Percentiles rank a stretch among this genome's conserved stretches.
These are phyloP conservation scores for Pholis gunnellus DNA, from an alignment of 2,113 vertebrate species.

Conservation along the genomic window DNA sequence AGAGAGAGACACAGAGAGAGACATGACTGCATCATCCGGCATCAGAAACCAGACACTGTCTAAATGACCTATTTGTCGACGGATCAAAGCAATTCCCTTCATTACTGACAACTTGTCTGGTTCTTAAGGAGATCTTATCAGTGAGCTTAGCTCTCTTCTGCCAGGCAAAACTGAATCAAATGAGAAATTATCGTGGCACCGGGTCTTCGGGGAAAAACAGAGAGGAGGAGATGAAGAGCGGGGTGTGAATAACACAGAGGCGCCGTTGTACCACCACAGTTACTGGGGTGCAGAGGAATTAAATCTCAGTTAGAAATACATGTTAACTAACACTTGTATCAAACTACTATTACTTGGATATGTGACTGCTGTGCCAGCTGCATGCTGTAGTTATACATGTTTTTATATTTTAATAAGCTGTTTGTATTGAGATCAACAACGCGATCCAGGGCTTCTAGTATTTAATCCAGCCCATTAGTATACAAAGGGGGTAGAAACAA, in stretches of 20 bases:
- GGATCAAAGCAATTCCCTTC: conserved; percentile 85
- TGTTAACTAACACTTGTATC: conserved; percentile 44
- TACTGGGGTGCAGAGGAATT: conserved; percentile 49
- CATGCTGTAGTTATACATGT: not conserved
- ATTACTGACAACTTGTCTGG: conserved; percentile 84
- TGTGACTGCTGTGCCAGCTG: not conserved
- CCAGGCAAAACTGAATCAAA: conserved; percentile 79
- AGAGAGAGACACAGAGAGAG: conserved; percentile 31
- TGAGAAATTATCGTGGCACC: conserved; percentile 77
- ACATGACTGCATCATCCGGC: conserved; percentile 65
- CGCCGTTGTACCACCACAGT: conserved; percentile 21
- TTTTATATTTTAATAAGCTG: not conserved
- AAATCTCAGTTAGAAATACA: conserved; percentile 54
- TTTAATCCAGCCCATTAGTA: not conserved
- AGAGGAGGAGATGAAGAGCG: conserved; percentile 60
- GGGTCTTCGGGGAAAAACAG: conserved; percentile 70
- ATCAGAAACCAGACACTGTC: conserved; percentile 77
- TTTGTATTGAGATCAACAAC: not conserved
- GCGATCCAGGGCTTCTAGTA: no score
- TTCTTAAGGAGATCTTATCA: conserved; percentile 83
- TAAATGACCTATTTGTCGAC: conserved; percentile 86
- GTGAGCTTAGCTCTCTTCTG: conserved; percentile 78
- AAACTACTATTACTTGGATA: conserved; percentile 4
- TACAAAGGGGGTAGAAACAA: not conserved
- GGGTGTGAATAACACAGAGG: conserved; percentile 61